phyloP scores from a whole-genome alignment of 2,797 vertebrate genomes.

The Saguinus oedipus region DNA sequence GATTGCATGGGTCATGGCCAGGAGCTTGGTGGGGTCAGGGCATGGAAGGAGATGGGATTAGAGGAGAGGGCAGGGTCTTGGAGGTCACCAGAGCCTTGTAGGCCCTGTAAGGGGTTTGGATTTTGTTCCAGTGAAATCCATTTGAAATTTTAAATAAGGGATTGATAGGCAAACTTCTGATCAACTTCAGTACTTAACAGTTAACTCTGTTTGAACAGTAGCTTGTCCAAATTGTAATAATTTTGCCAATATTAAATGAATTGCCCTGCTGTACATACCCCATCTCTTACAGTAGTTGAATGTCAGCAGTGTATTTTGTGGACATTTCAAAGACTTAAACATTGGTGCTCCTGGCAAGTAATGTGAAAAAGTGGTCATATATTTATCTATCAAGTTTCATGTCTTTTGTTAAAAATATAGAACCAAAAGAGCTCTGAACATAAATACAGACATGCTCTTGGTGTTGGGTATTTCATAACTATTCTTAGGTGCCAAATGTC shows the following conservation, averaged over 20 bases:
- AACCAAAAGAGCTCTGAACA: conserved; percentile 73
- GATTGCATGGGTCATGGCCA: neutral
- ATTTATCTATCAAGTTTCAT: conserved; percentile 63
- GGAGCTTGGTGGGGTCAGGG: neutral
- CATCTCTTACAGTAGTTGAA: neutral
- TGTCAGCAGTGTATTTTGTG: conserved; percentile 5
- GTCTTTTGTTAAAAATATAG: conserved; percentile 77
- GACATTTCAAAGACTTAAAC: conserved; percentile 45
- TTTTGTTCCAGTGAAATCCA: neutral
- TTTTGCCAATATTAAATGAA: conserved; percentile 29
- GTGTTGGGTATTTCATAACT: conserved; percentile 82
- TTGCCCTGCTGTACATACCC: neutral
- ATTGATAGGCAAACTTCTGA: neutral
- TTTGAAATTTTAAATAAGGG: neutral
- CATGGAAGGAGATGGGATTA: neutral
- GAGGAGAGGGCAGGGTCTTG: neutral
- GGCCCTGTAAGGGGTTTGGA: neutral
- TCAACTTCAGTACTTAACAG: neutral
- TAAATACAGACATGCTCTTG: conserved; percentile 75
- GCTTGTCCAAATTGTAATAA: conserved; percentile 52
- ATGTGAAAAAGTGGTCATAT: conserved; percentile 40
- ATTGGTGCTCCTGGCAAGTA: conserved; percentile 36
- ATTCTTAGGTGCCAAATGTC: conserved; percentile 83
- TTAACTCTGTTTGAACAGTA: neutral
- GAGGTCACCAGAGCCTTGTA: neutral